These are phyloP conservation scores for Octopus sinensis DNA, from an alignment of 1,140 invertebrate genomes.

Conservation along the genomic window DNA sequence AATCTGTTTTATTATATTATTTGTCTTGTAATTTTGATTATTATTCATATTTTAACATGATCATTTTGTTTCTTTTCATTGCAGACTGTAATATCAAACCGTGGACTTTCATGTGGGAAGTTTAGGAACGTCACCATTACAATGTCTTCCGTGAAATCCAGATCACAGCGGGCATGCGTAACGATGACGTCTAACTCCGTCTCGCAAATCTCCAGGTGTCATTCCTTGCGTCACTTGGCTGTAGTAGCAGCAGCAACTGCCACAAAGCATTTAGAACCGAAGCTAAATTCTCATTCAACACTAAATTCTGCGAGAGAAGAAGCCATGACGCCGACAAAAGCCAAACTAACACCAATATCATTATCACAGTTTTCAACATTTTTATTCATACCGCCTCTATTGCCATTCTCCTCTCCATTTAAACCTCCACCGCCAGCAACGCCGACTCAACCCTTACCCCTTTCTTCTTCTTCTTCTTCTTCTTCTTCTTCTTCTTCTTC, in stretches of 20 bases:
- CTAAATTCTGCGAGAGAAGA: no score
- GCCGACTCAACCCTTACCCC: neutral
- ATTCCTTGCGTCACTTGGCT: no score
- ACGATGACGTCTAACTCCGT: neutral
- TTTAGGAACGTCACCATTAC: neutral
- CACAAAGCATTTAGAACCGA: no score
- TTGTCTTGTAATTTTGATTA: neutral
- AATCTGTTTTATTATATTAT: neutral
- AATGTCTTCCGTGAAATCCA: conserved; percentile 1
- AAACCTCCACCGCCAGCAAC: neutral
- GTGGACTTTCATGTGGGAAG: neutral
- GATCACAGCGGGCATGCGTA: neutral
- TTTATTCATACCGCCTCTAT: neutral
- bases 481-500: neutral
- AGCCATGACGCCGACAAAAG: no score
- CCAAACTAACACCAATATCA: no score
- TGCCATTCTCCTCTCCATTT: neutral
- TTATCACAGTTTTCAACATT: neutral
- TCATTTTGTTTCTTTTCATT: neutral
- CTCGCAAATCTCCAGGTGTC: no score
- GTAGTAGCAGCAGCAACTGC: no score
- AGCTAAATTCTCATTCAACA: no score
- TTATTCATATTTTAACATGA: neutral
- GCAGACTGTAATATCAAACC: neutral
- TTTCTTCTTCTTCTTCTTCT: neutral